Evolutionary conservation across 2,797 vertebrate genomes (phyloP), one percentile per base, ranked within the genome.

Genomic region (Spea hammondii): DNA sequence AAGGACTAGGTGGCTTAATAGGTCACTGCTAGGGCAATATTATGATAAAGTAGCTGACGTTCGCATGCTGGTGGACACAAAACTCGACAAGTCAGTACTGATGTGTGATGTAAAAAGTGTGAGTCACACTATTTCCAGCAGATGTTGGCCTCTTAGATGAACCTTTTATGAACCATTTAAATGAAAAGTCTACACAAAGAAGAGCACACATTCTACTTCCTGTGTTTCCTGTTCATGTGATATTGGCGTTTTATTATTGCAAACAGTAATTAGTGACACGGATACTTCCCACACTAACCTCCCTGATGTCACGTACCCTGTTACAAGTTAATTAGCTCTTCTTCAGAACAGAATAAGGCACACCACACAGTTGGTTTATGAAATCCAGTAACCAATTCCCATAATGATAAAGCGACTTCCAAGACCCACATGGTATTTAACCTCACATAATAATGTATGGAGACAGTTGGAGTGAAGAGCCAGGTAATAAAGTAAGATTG

Each of bases 241-340:
- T 13, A 73, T 51, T 51, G 54, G 12, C 66, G 17, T 59, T 70
- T 59, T 54, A 80, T 76, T 51, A 80, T 65, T 45, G 79, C 50
- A 76, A 76, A 65, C 59, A 9, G 2, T 71, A 70, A 55, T 72
- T 80, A 66, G 53, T 66, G 67, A 67, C 79, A 68, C 45, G 46
- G 59, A 51, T 76, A 54, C 47, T 11, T 76, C 53, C 68, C 50
- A 46, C 67, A 12, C 70, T 72, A 70, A 76, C 71, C 68, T 47
- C 69, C 13, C 51, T 76, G 68, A 66, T 80, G 62, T 71, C 62
- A 75, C 50, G 44, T 44, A 4, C 44, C 4, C 55, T n/a, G 12
- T 46, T 4, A 47, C 64, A 51, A 71, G 69, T 75, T 76, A 76
- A 80, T 80, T 80, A 75, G 60, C 11, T 65, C 51, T 70, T 70